A percentile compares a stretch with the other conserved stretches of the same genome.
phyloP scores from a whole-genome alignment of 2,113 vertebrate genomes.

The Nyctereutes procyonoides region DNA sequence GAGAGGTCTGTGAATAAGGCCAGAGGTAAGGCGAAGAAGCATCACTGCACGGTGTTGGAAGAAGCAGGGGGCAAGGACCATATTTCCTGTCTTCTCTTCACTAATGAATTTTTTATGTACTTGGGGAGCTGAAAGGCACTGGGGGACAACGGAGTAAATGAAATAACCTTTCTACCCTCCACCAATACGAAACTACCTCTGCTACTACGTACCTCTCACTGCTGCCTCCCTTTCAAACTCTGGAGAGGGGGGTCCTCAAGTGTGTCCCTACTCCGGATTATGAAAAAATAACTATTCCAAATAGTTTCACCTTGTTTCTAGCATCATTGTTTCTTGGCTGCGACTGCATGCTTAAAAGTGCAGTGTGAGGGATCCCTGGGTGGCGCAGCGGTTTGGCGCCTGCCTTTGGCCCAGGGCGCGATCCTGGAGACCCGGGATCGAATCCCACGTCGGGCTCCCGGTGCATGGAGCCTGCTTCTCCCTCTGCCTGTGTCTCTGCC shows the following conservation, averaged over 20 bases:
- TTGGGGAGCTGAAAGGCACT: not conserved
- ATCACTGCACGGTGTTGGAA: not conserved
- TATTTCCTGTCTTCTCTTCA: not conserved
- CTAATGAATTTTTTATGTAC: not conserved
- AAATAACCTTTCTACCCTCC: not conserved
- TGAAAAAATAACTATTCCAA: not conserved
- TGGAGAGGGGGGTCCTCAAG: not conserved
- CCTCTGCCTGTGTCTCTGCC: too few relatives aligned
- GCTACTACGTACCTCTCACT: rapidly evolving
- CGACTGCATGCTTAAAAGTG: not conserved
- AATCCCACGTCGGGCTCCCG: too few relatives aligned
- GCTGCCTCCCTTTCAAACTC: not conserved
- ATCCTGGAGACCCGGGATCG: too few relatives aligned
- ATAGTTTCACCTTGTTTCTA: not conserved
- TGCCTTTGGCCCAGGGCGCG: too few relatives aligned
- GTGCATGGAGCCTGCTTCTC: too few relatives aligned
- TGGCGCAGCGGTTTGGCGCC: too few relatives aligned
- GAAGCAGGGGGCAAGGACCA: rapidly evolving
- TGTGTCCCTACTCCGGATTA: not conserved
- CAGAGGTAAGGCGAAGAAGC: not conserved
- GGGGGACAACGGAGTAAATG: not conserved
- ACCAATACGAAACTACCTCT: not conserved
- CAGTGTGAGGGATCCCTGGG: too few relatives aligned
- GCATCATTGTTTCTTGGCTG: not conserved
- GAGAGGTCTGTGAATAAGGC: not conserved